Base-by-base conservation (phyloP, 2,113 vertebrate species). In the Otocyon megalotis region DNA sequence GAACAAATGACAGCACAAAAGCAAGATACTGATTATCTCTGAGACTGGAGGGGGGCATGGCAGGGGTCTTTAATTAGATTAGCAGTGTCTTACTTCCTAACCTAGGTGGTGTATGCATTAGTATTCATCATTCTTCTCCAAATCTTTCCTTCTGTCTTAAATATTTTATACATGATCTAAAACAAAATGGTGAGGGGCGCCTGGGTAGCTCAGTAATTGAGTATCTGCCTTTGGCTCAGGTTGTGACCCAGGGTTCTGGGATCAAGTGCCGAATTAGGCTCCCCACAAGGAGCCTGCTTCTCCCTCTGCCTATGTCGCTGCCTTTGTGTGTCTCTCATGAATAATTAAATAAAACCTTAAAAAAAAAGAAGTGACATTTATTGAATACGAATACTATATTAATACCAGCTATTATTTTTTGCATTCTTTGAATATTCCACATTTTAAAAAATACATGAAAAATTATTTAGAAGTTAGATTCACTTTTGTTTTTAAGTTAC, bases 91-190 rank as follows among this genome's bases (percentile, higher is more conserved):
- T 17, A 48, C 81, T 79, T 94, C 32, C 62, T 58, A 81, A 83
- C 5, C 22, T 62, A 28, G n/a, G 53, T 82, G 32, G 32, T 74
- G 32, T 60, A 83, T 48, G 16, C 16, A 76, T 19, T 56, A 24
- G 30, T 88, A 80, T 62, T 65, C 60, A 76, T 91, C 84, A 62
- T 81, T 92, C 94, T 97, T 88, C 65, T 62, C 58, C 81, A 79
- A 91, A 67, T 32, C 20, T 28, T 93, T 94, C 50, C 28, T 58
- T 92, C 56, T 32, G 69, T 74, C 77, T 95, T 93, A 96, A 96
- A 82, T 90, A 92, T 58, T 91, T 90, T 79, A 83, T 17, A 82
- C 32, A 83, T 22, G 28, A 93, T 74, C 37, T 84, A 53, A 88
- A 93, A n/a, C 28, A 93, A 96, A 96, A 94, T 63, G 24, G 50